phyloP scores from a whole-genome alignment of 2,113 vertebrate species.

The Macrotus californicus region DNA sequence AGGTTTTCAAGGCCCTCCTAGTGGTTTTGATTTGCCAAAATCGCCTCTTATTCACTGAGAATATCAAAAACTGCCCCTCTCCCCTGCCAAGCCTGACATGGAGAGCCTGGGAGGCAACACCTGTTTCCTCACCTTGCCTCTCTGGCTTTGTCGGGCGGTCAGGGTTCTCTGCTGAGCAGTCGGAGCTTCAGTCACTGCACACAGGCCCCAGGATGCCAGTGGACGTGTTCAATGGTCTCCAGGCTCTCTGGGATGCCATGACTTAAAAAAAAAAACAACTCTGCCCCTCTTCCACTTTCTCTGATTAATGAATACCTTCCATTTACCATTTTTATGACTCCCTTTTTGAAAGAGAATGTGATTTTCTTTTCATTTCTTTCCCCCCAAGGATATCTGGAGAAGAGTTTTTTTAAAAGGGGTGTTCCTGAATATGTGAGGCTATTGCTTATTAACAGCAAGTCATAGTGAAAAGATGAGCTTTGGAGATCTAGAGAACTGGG shows the following conservation, averaged over 20 bases:
- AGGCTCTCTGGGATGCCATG: background rate
- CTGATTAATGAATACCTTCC: background rate
- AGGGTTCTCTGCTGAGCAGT: background rate
- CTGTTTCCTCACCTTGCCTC: background rate
- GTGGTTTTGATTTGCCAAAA: background rate
- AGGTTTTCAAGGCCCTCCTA: background rate
- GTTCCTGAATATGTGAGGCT: background rate
- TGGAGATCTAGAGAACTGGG: background rate
- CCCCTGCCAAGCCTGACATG: background rate
- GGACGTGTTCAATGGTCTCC: background rate
- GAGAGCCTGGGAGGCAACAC: background rate
- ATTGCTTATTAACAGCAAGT: slow-evolving; percentile 15
- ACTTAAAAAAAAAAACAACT: background rate
- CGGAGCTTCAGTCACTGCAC: background rate
- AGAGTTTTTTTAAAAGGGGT: slow-evolving; percentile 18
- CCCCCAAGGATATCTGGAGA: slow-evolving; percentile 33
- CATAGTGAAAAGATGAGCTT: slow-evolving; percentile 7
- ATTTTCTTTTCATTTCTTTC: slow-evolving; percentile 20
- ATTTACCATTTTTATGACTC: background rate
- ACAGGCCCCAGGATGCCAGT: background rate
- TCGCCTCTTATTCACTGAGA: background rate
- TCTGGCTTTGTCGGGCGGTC: background rate
- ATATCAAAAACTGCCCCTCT: background rate
- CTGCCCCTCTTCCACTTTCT: background rate
- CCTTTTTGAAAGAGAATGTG: background rate